phyloP scores from a whole-genome alignment of 2,797 vertebrate species.

The Eulemur albifrons region DNA sequence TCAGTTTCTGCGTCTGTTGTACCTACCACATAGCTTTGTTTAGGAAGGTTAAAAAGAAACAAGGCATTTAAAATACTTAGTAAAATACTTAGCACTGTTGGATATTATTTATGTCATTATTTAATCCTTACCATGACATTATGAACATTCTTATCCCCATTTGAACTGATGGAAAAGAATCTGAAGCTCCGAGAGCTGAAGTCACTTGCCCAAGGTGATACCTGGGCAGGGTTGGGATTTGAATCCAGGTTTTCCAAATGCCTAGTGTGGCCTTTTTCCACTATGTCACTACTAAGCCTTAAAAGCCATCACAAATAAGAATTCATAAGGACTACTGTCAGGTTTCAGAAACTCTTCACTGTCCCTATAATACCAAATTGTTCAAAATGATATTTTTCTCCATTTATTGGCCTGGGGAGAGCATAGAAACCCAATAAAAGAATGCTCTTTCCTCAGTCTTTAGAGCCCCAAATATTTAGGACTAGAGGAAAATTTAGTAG shows the following conservation, averaged over 20 bases:
- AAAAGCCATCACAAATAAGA: neutral
- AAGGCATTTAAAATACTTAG: neutral
- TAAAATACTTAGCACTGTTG: neutral
- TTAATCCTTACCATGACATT: neutral
- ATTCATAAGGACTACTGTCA: neutral
- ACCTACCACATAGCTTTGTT: neutral
- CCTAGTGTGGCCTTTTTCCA: neutral
- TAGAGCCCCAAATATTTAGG: neutral
- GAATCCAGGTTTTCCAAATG: neutral
- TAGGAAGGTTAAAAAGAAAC: neutral
- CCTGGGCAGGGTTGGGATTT: neutral
- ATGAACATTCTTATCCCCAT: neutral
- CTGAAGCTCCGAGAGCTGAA: neutral
- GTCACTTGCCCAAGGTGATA: neutral
- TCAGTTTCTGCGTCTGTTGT: neutral
- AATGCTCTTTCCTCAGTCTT: neutral
- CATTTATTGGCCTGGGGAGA: neutral
- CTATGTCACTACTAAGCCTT: neutral
- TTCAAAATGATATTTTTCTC: neutral
- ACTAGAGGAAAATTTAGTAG: neutral
- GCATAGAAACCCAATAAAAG: neutral
- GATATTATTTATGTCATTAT: neutral
- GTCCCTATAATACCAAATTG: neutral
- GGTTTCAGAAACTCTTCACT: constrained; percentile 21
- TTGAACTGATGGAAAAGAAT: neutral